Conservation (phyloP, 2,797 vertebrate species). For the Sebastolobus alascanus region DNA sequence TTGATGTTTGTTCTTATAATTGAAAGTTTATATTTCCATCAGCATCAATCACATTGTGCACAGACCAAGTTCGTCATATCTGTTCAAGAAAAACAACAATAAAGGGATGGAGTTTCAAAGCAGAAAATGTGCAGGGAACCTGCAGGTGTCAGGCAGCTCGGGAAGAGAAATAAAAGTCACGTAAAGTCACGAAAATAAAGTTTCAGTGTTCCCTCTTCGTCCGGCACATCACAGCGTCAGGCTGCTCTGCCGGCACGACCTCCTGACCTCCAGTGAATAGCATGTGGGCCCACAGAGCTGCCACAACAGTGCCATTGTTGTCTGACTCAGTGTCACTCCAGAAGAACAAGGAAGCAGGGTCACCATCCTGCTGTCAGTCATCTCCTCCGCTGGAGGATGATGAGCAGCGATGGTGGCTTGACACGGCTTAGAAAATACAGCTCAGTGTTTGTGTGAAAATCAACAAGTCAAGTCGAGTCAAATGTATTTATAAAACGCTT, state of each 20-base stretch:
- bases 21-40: conserved; percentile 3
- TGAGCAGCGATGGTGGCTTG: conserved; percentile 51
- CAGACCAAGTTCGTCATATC: neutral
- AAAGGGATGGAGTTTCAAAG: neutral
- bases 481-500: conserved; percentile 37
- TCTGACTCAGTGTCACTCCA: conserved; percentile 65
- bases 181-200: conserved; percentile 52
- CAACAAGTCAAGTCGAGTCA: conserved; percentile 47
- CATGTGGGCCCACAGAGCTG: conserved; percentile 58
- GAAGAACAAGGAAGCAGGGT: conserved; percentile 65
- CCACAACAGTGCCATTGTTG: conserved; percentile 49
- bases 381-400: conserved; percentile 51
- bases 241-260: conserved; percentile 28
- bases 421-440: conserved; percentile 41
- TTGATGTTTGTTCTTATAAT: neutral
- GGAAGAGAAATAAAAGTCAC: conserved; percentile 27
- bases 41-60: neutral
- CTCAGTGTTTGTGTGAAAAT: conserved; percentile 44
- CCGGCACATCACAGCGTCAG: conserved; percentile 56
- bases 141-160: conserved; percentile 10
- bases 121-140: neutral
- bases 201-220: conserved; percentile 35
- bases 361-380: conserved; percentile 70
- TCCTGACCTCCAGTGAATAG: conserved; percentile 57
- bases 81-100: neutral